Conservation (phyloP, 1,140 invertebrate genomes). For the Agrilus planipennis region DNA sequence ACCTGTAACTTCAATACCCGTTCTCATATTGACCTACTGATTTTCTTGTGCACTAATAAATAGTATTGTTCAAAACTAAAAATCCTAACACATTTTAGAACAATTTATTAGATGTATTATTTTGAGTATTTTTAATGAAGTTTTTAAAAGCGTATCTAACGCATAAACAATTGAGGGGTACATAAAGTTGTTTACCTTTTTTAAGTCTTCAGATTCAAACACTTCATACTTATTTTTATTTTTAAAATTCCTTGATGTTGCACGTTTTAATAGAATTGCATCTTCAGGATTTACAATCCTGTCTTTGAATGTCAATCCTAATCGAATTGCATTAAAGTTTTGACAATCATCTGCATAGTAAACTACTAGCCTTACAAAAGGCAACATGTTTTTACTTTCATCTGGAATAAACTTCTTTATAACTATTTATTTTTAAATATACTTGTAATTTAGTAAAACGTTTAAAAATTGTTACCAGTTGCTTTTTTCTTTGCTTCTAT, state of each 20-base stretch:
- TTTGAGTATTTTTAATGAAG: too few species aligned
- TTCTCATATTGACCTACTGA: too few species aligned
- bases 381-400: constrained; percentile 60
- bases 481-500: constrained; percentile 43
- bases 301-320: constrained; percentile 56
- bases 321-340: constrained; percentile 59
- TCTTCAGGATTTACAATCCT: constrained; percentile 56
- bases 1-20: too few species aligned
- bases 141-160: background rate
- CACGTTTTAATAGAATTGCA: constrained; percentile 29
- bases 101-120: background rate
- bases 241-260: constrained; percentile 16
- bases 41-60: too few species aligned
- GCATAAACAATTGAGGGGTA: background rate
- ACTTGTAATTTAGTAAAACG: constrained; percentile 2
- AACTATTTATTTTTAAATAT: background rate
- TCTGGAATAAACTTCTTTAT: constrained; percentile 31
- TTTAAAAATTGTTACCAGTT: constrained; percentile 19
- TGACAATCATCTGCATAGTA: constrained; percentile 58
- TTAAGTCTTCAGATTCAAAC: constrained; percentile 7
- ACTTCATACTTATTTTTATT: constrained; percentile 14
- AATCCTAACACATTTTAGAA: background rate
- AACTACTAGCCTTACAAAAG: constrained; percentile 70
- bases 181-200: constrained; percentile 8
- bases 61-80: too few species aligned